Evolutionary conservation across 2,888 invertebrate genomes (phyloP), one percentile per base, ranked within the genome.

Genomic region (Ganaspis brasiliensis): DNA sequence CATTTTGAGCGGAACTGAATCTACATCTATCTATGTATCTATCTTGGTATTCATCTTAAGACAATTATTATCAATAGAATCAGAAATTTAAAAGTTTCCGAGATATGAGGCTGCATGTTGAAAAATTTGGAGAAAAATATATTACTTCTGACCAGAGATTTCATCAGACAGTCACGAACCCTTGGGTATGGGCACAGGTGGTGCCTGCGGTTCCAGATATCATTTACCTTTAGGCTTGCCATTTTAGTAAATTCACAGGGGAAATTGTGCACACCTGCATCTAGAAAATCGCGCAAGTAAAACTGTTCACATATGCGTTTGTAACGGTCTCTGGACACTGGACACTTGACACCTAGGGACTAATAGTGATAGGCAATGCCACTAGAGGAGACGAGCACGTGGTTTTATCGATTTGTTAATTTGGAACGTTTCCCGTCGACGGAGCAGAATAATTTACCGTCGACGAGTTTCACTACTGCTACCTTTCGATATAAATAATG

Each of bases 361-460:
- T 61, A 61, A 61, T 61, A 37, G 9, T 61, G 35, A 35, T 61
- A n/a, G n/a, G 19, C 16, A 37, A 61, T 35, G 31, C n/a, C 6
- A 61, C 35, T 21, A 26, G 16, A 31, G 59, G 1, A 35, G 19
- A 35, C 5, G 35, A 16, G 61, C n/a, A 61, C 19, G 21, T 61
- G 61, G 37, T 61, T 61, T 61, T 37, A 61, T 61, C 61, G 61
- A 61, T 61, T 61, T 37, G 61, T 61, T 37, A 61, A 61, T 61
- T 61, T 35, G 37, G 61, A 21, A 61, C 37, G 35, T 61, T 61
- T 61, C 37, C 61, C 5, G 12, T 61, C 37, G 19, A 37, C 61
- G 1, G 19, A 61, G 35, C 61, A 19, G 35, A 37, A 61, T 61
- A 61, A 37, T 61, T 61, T 37, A 61, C 61, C n/a, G 31, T 19